Conservation (phyloP, 2,888 invertebrate species). For the Drosophila nr. perissopoda region DNA sequence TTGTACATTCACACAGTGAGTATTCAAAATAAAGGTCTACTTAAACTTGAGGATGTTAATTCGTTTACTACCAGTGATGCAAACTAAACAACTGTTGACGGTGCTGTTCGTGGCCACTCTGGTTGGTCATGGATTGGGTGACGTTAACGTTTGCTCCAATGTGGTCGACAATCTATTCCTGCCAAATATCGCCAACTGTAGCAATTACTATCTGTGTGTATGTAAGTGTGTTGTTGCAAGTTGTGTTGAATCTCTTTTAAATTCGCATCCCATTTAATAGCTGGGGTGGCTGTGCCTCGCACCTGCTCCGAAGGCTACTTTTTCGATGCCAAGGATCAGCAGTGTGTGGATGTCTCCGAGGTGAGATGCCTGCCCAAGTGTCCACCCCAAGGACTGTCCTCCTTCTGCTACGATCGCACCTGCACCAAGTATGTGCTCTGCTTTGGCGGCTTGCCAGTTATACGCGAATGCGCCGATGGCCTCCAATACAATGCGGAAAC, state of each 20-base stretch:
- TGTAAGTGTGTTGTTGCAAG: constrained; percentile 30
- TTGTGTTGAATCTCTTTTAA: neutral
- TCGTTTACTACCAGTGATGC: constrained; percentile 40
- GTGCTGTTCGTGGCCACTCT: constrained; percentile 44
- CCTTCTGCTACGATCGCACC: constrained; percentile 77
- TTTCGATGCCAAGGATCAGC: constrained; percentile 72
- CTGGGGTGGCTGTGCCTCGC: constrained; percentile 47
- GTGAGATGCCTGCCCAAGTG: constrained; percentile 73
- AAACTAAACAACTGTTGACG: constrained; percentile 25
- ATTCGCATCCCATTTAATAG: constrained; percentile 22
- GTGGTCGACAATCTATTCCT: constrained; percentile 68
- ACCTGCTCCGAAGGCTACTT: constrained; percentile 53
- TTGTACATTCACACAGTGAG: constrained; percentile 38
- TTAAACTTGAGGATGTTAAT: neutral
- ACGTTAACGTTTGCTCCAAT: constrained; percentile 62
- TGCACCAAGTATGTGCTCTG: constrained; percentile 82
- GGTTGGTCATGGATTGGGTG: constrained; percentile 10
- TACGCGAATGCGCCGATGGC: constrained; percentile 75
- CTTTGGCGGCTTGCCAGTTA: constrained; percentile 64
- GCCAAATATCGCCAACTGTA: constrained; percentile 63
- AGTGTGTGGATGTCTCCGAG: constrained; percentile 61
- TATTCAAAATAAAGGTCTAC: neutral
- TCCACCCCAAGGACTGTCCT: constrained; percentile 54
- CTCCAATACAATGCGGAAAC: constrained; percentile 80
- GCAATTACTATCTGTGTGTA: constrained; percentile 72